phyloP scores from a whole-genome alignment of 2,113 vertebrate genomes.

The Hemichromis elongatus region DNA sequence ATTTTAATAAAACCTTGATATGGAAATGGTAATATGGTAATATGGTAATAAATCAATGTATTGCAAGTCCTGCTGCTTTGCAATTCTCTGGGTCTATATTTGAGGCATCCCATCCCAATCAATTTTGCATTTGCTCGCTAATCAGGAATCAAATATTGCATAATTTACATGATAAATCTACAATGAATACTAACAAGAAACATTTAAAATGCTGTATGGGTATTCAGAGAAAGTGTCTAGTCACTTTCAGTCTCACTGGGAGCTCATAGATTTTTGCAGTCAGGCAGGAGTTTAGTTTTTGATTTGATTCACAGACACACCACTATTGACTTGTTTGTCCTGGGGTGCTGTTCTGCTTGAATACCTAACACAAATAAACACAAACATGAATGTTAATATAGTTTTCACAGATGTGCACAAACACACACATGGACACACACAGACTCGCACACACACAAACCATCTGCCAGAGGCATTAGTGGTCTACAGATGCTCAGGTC shows the following conservation, averaged over 20 bases:
- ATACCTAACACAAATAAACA: constrained; percentile 49
- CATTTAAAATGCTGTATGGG: background rate
- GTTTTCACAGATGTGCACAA: constrained; percentile 22
- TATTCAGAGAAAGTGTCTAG: background rate
- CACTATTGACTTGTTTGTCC: constrained; percentile 39
- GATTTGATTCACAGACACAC: constrained; percentile 2
- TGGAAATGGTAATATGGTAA: no score
- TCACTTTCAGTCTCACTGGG: background rate
- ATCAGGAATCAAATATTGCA: background rate
- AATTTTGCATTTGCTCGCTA: background rate
- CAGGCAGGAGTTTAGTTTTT: constrained; percentile 21
- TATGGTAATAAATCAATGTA: background rate
- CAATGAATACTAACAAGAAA: background rate
- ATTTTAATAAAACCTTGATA: background rate
- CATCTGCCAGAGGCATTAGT: constrained; percentile 66
- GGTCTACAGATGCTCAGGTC: constrained; percentile 31
- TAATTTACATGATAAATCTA: background rate
- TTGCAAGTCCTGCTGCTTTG: background rate
- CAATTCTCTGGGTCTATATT: background rate
- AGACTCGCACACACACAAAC: background rate
- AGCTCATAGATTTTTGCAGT: background rate
- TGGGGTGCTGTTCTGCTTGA: constrained; percentile 14
- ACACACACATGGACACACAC: background rate
- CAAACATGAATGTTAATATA: background rate
- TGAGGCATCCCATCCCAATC: background rate